These are phyloP conservation scores for Chrysaora quinquecirrha DNA, from an alignment of 30 jellyfish, hydroid and myxozoan genomes.

Conservation along the genomic window DNA sequence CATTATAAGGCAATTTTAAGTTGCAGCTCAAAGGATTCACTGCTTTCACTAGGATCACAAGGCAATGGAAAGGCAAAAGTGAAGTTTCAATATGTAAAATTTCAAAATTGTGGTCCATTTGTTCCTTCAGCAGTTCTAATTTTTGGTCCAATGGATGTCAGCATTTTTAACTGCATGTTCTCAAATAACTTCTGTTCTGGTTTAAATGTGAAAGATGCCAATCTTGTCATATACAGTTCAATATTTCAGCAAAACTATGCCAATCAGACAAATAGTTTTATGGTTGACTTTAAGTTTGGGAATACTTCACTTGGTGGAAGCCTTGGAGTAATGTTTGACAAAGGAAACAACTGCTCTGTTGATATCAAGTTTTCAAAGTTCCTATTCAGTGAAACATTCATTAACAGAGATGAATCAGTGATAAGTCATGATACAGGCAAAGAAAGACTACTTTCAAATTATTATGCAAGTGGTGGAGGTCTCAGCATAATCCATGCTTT, in stretches of 20 bases:
- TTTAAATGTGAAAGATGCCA: slow-evolving; percentile 52
- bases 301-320: slow-evolving; percentile 75
- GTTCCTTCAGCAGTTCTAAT: slow-evolving; percentile 44
- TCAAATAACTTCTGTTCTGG: slow-evolving; percentile 56
- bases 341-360: slow-evolving; percentile 18
- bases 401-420: slow-evolving; percentile 20
- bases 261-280: slow-evolving; percentile 44
- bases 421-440: slow-evolving; percentile 54
- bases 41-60: slow-evolving; percentile 1
- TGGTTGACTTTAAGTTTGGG: slow-evolving; percentile 50
- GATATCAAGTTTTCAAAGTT: slow-evolving; percentile 33
- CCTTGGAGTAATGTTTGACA: slow-evolving; percentile 46
- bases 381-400: slow-evolving; percentile 22
- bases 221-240: slow-evolving; percentile 10
- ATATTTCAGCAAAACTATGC: slow-evolving; percentile 42
- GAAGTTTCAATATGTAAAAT: not conserved
- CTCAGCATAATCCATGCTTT: slow-evolving; percentile 53
- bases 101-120: slow-evolving; percentile 47
- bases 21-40: not conserved
- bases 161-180: slow-evolving; percentile 50
- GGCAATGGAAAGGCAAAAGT: not conserved
- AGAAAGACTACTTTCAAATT: slow-evolving; percentile 51
- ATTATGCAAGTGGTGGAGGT: slow-evolving; percentile 82
- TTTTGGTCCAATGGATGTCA: slow-evolving; percentile 39
- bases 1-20: not conserved